A percentile compares a stretch with the other conserved stretches of the same genome.
Evolutionary conservation across 2,113 vertebrate species (phyloP).

Genomic region (Gorsachius goisagi): DNA sequence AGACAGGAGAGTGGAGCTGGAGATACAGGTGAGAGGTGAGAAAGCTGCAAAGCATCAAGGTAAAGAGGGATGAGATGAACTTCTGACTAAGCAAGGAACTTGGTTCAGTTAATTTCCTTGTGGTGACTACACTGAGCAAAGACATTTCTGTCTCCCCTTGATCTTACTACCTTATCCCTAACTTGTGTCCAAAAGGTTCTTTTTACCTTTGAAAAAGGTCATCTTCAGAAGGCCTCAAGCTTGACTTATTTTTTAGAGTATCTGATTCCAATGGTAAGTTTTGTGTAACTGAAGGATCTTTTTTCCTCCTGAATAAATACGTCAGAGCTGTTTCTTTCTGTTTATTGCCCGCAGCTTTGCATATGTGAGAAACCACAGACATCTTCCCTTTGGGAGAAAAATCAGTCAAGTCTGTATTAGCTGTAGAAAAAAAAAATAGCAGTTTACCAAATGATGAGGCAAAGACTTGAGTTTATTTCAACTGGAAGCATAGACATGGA

Average conservation of each 20-base stretch:
- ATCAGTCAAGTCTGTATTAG: neutral
- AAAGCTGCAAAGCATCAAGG: neutral
- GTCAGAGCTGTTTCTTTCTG: neutral
- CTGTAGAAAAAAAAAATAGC: neutral
- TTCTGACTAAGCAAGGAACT: neutral
- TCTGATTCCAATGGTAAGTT: neutral
- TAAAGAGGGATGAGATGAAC: neutral
- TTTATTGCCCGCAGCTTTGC: neutral
- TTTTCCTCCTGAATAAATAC: neutral
- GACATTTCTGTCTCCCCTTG: neutral
- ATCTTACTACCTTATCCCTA: neutral
- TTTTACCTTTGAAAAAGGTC: neutral
- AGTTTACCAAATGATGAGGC: neutral
- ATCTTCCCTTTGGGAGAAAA: neutral
- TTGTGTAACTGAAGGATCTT: neutral
- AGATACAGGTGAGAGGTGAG: neutral
- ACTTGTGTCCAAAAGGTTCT: neutral
- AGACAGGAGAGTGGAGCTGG: neutral
- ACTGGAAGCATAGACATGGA: neutral
- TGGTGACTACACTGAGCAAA: neutral
- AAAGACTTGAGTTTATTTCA: neutral
- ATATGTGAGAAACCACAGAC: neutral
- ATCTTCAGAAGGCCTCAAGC: neutral
- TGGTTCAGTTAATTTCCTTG: neutral
- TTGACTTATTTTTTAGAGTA: neutral